Conservation (phyloP, 2,888 invertebrate species). For the Apamea sordens region DNA sequence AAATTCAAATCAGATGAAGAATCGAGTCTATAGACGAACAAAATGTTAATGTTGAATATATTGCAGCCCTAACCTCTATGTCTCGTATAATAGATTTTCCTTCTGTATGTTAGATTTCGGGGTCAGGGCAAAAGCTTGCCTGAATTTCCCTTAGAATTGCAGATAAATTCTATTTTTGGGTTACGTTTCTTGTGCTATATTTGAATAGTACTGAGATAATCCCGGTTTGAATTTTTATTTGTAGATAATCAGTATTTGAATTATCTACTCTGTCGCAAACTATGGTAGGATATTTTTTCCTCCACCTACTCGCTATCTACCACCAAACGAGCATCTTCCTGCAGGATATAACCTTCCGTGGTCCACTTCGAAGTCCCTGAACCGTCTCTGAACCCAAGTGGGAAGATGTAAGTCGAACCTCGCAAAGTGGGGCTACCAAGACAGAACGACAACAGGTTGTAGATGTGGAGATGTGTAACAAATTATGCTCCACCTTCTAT, state of each 20-base stretch:
- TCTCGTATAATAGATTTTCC: conserved; percentile 49
- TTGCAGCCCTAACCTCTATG: conserved; percentile 42
- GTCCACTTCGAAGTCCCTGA: no score
- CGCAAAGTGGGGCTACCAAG: not conserved
- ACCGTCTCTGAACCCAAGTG: not conserved
- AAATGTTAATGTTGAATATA: conserved; percentile 56
- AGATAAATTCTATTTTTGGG: conserved; percentile 28
- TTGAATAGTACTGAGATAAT: not conserved
- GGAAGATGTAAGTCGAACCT: not conserved
- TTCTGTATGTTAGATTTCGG: conserved; percentile 37
- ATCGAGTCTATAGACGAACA: conserved; percentile 15
- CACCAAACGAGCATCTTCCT: not conserved
- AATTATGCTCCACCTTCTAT: not conserved
- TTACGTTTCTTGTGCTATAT: conserved; percentile 6
- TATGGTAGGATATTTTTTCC: not conserved
- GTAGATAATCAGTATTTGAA: not conserved
- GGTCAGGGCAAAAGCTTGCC: conserved; percentile 26
- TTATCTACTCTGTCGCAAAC: not conserved
- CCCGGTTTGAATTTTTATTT: not conserved
- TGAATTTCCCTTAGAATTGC: conserved; percentile 23
- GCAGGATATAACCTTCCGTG: not conserved
- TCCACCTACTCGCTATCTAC: not conserved
- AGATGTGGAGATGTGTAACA: not conserved
- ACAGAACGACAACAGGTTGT: not conserved
- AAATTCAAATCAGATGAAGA: conserved; percentile 45